These are phyloP conservation scores for Contarinia nasturtii DNA, from an alignment of 1,140 invertebrate species.

Conservation along the genomic window DNA sequence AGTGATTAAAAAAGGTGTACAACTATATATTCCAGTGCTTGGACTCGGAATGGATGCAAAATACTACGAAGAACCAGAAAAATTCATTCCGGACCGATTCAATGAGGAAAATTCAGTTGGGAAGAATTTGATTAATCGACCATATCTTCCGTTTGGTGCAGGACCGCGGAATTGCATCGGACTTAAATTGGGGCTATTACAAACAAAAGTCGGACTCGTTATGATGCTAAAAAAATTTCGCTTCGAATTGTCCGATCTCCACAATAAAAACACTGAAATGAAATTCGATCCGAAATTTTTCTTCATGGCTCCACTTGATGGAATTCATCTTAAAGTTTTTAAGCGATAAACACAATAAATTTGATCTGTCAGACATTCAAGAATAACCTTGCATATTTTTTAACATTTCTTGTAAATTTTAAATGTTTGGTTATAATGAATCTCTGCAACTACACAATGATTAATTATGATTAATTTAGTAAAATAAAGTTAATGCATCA, in stretches of 20 bases:
- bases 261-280: not conserved
- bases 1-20: constrained; percentile 27
- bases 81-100: constrained; percentile 50
- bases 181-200: constrained; percentile 25
- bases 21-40: constrained; percentile 30
- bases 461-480: too few relatives aligned
- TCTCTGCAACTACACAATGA: too few relatives aligned
- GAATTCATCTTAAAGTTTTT: not conserved
- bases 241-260: constrained; percentile 4
- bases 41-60: constrained; percentile 40
- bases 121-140: constrained; percentile 19
- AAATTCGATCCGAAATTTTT: not conserved
- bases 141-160: constrained; percentile 37
- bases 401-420: too few relatives aligned
- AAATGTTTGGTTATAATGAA: too few relatives aligned
- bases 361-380: too few relatives aligned
- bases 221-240: constrained; percentile 13
- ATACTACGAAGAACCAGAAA: constrained; percentile 41
- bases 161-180: constrained; percentile 25
- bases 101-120: constrained; percentile 25
- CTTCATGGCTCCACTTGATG: not conserved
- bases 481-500: too few relatives aligned
- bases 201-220: constrained; percentile 23
- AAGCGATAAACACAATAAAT: not conserved
- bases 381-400: too few relatives aligned